Percentiles rank a stretch among this genome's conserved stretches.
Evolutionary conservation across 2,113 vertebrate genomes (phyloP).

Genomic region (Dicentrarchus labrax): DNA sequence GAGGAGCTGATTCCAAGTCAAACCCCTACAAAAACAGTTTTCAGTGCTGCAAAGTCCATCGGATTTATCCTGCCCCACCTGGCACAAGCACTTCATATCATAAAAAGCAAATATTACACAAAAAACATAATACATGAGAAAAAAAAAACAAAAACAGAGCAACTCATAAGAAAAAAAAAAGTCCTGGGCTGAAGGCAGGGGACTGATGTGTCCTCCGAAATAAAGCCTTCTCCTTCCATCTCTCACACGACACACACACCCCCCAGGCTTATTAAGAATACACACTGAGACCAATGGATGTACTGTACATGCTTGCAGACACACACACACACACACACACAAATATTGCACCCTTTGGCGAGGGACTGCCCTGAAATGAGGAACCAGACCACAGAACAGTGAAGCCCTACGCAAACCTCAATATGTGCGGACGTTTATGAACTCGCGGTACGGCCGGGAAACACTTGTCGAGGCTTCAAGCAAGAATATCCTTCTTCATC

Average conservation of each 20-base stretch:
- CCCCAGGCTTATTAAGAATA: slow-evolving; percentile 22
- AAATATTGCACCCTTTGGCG: slow-evolving; percentile 40
- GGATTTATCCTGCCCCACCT: slow-evolving; percentile 45
- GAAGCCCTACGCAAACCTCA: too few relatives aligned
- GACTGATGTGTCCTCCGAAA: slow-evolving; percentile 70
- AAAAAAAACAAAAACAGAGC: neutral
- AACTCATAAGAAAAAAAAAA: slow-evolving; percentile 46
- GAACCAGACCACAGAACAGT: slow-evolving; percentile 2
- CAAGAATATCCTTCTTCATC: neutral
- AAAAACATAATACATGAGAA: slow-evolving; percentile 18
- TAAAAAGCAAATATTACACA: slow-evolving; percentile 48
- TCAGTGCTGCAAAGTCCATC: slow-evolving; percentile 59
- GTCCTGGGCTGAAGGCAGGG: slow-evolving; percentile 60
- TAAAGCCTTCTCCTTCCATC: slow-evolving; percentile 56
- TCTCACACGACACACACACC: slow-evolving; percentile 28
- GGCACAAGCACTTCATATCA: slow-evolving; percentile 69
- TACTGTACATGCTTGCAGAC: slow-evolving; percentile 30
- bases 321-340: slow-evolving; percentile 26
- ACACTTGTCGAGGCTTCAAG: neutral
- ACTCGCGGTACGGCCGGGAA: neutral
- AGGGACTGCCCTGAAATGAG: slow-evolving; percentile 25
- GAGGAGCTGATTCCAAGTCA: slow-evolving; percentile 29
- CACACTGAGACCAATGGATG: slow-evolving; percentile 41
- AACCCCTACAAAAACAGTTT: slow-evolving; percentile 37
- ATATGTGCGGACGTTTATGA: neutral